Evolutionary conservation across 2,113 vertebrate genomes (phyloP).

Genomic region (Syngnathus typhle): DNA sequence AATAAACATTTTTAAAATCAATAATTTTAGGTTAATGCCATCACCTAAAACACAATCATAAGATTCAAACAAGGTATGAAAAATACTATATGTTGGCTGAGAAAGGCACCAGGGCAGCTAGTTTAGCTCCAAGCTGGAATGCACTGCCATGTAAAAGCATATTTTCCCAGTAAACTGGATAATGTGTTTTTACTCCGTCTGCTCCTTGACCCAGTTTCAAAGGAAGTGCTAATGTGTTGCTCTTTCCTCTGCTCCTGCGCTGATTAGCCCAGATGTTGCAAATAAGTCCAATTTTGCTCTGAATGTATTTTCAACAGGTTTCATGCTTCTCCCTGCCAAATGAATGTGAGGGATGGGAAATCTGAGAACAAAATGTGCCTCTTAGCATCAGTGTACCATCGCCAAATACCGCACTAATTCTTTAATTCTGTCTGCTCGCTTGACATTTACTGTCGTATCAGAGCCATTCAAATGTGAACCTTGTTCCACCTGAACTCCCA

Average conservation of each 20-base stretch:
- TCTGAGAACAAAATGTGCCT: constrained; percentile 22
- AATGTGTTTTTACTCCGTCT: constrained; percentile 31
- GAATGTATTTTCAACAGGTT: constrained; percentile 27
- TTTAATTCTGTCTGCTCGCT: not conserved
- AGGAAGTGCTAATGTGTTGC: constrained; percentile 38
- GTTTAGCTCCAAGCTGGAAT: constrained; percentile 54
- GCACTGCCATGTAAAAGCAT: constrained; percentile 41
- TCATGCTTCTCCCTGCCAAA: constrained; percentile 26
- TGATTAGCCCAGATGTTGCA: constrained; percentile 36
- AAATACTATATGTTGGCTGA: not conserved
- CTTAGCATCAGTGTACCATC: constrained; percentile 20
- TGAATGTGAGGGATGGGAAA: constrained; percentile 26
- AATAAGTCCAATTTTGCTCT: constrained; percentile 19
- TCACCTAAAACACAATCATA: not conserved
- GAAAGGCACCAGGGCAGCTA: constrained; percentile 6
- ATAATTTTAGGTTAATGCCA: too few relatives aligned
- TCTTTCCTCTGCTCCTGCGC: constrained; percentile 12
- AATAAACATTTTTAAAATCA: not conserved
- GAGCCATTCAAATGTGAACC: constrained; percentile 10
- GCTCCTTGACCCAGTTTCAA: constrained; percentile 33
- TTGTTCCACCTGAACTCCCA: constrained; percentile 13
- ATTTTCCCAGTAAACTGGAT: constrained; percentile 35
- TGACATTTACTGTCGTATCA: constrained; percentile 19
- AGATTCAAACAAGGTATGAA: not conserved
- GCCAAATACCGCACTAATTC: constrained; percentile 10